Evolutionary conservation across 2,113 vertebrate genomes (phyloP), one percentile per base, ranked within the genome.

Genomic region (Eurystomus gularis): DNA sequence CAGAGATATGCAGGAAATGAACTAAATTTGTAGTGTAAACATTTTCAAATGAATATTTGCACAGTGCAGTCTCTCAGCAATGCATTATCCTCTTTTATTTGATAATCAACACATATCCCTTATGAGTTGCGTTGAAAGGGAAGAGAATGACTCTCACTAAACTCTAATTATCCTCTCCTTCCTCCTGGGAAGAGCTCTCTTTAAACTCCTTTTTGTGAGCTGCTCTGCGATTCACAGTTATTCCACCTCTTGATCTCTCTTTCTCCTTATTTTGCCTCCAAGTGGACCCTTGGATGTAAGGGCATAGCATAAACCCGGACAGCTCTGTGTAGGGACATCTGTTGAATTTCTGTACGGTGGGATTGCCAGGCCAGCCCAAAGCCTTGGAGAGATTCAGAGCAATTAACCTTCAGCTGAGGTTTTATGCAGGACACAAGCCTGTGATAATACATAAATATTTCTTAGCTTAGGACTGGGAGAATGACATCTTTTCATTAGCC

Each of bases 31-130:
- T 94, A 94, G 94, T 94, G 95, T 93, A 96, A 96, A 97, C 96
- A 96, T 91, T 96, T 96, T 96, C 93, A 96, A 94, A 96, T 93
- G 90, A 97, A 79, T 96, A 94, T 97, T 97, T 96, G 93, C 88
- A 83, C 88, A 94, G 93, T 73, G 58, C 69, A 72, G 86, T 96
- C 94, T 97, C 95, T 87, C 87, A 95, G 89, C 87, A 96, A 93
- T 96, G 89, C 78, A 87, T 95, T 97, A 95, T 90, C 85, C 80
- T 90, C 82, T 92, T 92, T 96, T 94, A 93, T 96, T 96, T 97
- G 94, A 86, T 96, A 96, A 96, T 94, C 95, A 95, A 94, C 88
- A 70, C 72, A 70, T 94, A 95, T 92, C 96, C 95, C 95, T 93
- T 84, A 96, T 86, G 95, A 93, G 88, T 76, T 92, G 69, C 10